Conservation (phyloP, 2,888 invertebrate species). For the Netelia inedita region DNA sequence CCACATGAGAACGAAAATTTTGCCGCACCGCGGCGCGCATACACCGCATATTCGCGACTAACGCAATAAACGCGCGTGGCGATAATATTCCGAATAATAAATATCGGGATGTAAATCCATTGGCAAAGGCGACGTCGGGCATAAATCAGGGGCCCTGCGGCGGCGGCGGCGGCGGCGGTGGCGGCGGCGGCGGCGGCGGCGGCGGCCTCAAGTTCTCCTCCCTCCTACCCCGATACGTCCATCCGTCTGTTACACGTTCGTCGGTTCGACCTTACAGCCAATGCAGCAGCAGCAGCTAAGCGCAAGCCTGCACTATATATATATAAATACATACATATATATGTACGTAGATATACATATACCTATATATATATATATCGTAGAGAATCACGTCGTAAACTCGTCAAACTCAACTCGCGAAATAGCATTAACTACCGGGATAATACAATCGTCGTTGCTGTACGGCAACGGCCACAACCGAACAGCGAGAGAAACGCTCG, state of each 20-base stretch:
- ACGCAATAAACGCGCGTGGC: conserved; percentile 83
- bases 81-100: conserved; percentile 85
- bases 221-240: conserved; percentile 59
- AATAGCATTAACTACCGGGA: conserved; percentile 84
- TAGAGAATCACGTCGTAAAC: conserved; percentile 81
- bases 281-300: conserved; percentile 63
- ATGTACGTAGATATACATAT: conserved; percentile 29
- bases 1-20: conserved; percentile 16
- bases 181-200: conserved; percentile 23
- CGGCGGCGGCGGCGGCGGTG: conserved; percentile 48
- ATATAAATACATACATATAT: not conserved
- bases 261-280: conserved; percentile 75
- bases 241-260: conserved; percentile 73
- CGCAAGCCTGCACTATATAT: conserved; percentile 34
- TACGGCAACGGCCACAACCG: conserved; percentile 8
- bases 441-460: conserved; percentile 82
- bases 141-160: conserved; percentile 82
- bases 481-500: conserved; percentile 16
- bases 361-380: conserved; percentile 44
- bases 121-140: conserved; percentile 84
- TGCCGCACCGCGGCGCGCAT: conserved; percentile 64
- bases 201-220: conserved; percentile 59
- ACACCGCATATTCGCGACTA: conserved; percentile 78
- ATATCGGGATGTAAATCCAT: conserved; percentile 85
- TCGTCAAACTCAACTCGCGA: conserved; percentile 84